Percentiles rank a stretch among this genome's conserved stretches.
These are phyloP conservation scores for Nasonia oneida DNA, from an alignment of 2,888 invertebrate species.

Conservation along the genomic window DNA sequence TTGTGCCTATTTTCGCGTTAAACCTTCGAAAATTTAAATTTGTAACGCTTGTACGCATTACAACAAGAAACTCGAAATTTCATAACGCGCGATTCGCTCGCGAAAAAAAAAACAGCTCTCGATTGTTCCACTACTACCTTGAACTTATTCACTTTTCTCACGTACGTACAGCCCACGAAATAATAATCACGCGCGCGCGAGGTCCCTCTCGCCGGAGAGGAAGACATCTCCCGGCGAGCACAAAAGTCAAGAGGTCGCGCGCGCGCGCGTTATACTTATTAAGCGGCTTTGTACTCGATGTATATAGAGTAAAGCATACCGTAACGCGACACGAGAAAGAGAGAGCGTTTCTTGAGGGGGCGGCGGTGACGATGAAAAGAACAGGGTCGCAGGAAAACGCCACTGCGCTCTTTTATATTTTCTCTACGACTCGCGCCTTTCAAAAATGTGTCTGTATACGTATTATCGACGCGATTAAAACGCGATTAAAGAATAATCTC, in stretches of 20 bases:
- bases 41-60: not conserved
- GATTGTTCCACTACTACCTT: slow-evolving; percentile 22
- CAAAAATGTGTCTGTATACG: not conserved
- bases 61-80: not conserved
- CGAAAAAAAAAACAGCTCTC: slow-evolving; percentile 1
- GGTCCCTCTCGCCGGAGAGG: slow-evolving; percentile 7
- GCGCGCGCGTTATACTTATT: not conserved
- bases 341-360: slow-evolving; percentile 13
- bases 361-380: slow-evolving; percentile 31
- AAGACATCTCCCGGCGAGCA: slow-evolving; percentile 27
- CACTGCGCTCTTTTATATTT: not conserved
- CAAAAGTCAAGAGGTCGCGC: slow-evolving; percentile 33
- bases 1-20: too few relatives aligned
- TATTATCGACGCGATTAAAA: not conserved
- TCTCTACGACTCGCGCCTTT: not conserved
- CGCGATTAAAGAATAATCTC: slow-evolving; percentile 9
- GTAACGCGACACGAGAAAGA: not conserved
- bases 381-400: slow-evolving; percentile 11
- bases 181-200: not conserved
- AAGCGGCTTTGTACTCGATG: slow-evolving; percentile 30
- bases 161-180: slow-evolving; percentile 7
- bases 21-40: not conserved
- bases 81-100: not conserved
- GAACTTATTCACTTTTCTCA: slow-evolving; percentile 46
- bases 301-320: not conserved